A percentile compares a stretch with the other conserved stretches of the same genome.
Evolutionary conservation across 2,888 invertebrate species (phyloP).

Genomic region (Lysandra coridon): DNA sequence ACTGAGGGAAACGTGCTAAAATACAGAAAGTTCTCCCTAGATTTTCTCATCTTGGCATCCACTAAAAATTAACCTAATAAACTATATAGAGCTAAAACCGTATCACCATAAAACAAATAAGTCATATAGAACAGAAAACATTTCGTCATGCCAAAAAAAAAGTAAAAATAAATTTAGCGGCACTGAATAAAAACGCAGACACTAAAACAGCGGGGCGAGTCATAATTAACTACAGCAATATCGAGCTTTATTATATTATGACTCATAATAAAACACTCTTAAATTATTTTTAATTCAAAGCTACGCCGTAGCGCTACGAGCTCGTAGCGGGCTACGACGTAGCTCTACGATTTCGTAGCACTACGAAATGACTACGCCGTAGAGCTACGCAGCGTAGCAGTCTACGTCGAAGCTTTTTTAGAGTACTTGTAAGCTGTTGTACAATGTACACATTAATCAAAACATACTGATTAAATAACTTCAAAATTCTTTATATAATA

Average conservation of each 20-base stretch:
- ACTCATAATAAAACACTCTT: not conserved
- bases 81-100: no score
- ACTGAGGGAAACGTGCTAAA: no score
- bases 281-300: constrained; percentile 27
- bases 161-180: not conserved
- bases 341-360: not conserved
- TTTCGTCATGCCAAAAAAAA: not conserved
- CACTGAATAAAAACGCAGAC: not conserved
- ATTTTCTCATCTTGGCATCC: no score
- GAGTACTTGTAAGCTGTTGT: no score
- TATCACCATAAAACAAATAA: no score
- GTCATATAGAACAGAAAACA: not conserved
- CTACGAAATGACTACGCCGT: not conserved
- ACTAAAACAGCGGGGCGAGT: not conserved
- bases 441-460: not conserved
- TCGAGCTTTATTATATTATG: not conserved
- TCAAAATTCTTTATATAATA: no score
- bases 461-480: no score
- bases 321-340: not conserved
- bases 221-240: not conserved
- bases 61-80: no score
- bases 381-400: not conserved
- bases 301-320: constrained; percentile 10
- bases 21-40: no score
- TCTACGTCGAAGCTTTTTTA: not conserved